Evolutionary conservation across 1,140 invertebrate species (phyloP).

Genomic region (Brachionus plicatilis): DNA sequence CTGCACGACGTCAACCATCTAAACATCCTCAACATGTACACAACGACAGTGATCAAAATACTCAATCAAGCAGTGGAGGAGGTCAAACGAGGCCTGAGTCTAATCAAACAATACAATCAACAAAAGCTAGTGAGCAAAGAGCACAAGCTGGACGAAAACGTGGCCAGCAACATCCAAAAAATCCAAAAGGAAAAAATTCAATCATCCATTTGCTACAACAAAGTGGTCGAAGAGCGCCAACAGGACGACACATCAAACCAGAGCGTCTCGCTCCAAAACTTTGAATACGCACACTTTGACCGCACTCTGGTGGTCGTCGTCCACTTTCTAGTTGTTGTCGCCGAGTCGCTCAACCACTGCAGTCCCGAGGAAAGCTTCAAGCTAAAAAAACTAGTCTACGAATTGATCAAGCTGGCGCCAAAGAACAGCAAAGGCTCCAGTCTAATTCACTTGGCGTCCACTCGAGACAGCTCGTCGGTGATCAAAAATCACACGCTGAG

Average conservation of each 20-base stretch:
- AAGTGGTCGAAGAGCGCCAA: neutral
- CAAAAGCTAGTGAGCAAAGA: neutral
- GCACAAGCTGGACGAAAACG: constrained; percentile 38
- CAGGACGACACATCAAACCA: neutral
- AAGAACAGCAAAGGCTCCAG: constrained; percentile 66
- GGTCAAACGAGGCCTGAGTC: constrained; percentile 45
- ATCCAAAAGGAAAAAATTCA: constrained; percentile 18
- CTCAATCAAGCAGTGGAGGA: constrained; percentile 58
- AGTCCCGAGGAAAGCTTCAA: constrained; percentile 50
- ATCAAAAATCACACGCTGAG: constrained; percentile 60
- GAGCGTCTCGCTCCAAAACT: neutral
- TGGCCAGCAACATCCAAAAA: neutral
- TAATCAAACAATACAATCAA: constrained; percentile 46
- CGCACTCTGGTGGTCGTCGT: constrained; percentile 77
- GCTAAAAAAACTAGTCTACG: constrained; percentile 61
- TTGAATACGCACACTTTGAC: constrained; percentile 69
- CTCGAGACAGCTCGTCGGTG: constrained; percentile 58
- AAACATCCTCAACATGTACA: constrained; percentile 19
- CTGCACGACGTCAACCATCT: constrained; percentile 61
- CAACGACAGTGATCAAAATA: constrained; percentile 65
- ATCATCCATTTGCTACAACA: neutral
- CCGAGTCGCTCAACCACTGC: constrained; percentile 59
- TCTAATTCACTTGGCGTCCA: constrained; percentile 76
- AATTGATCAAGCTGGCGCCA: constrained; percentile 71
- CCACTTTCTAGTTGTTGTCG: constrained; percentile 68